These are phyloP conservation scores for Glareola pratincola DNA, from an alignment of 2,113 vertebrate species.

Conservation along the genomic window DNA sequence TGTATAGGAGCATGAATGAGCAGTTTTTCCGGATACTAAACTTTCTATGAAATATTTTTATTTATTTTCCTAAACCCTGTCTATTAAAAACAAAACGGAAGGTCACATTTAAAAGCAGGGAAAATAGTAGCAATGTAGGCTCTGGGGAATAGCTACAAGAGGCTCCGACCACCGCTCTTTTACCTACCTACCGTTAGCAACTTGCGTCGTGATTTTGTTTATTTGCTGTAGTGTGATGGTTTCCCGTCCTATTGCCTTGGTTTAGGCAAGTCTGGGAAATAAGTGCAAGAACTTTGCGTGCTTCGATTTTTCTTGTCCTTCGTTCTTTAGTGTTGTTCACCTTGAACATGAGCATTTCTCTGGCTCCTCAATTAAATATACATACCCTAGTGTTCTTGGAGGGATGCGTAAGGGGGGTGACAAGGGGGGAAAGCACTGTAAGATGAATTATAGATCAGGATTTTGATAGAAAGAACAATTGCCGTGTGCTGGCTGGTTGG, in stretches of 20 bases:
- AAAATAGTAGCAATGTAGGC: background rate
- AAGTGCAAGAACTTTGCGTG: background rate
- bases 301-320: background rate
- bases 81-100: background rate
- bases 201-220: background rate
- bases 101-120: background rate
- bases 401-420: background rate
- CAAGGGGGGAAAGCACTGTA: background rate
- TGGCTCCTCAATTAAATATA: constrained; percentile 29
- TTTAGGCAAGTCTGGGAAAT: background rate
- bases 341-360: constrained; percentile 8
- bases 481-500: background rate
- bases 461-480: background rate
- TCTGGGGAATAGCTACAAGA: background rate
- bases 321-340: background rate
- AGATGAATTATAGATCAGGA: constrained; percentile 42
- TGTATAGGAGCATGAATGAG: background rate
- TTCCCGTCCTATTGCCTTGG: background rate
- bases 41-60: background rate
- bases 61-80: background rate
- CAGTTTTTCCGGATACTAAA: background rate
- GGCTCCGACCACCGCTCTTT: background rate
- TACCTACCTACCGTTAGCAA: background rate
- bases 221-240: background rate
- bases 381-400: background rate